These are phyloP conservation scores for Drosophila busckii DNA, from an alignment of 1,140 invertebrate genomes.

Conservation along the genomic window DNA sequence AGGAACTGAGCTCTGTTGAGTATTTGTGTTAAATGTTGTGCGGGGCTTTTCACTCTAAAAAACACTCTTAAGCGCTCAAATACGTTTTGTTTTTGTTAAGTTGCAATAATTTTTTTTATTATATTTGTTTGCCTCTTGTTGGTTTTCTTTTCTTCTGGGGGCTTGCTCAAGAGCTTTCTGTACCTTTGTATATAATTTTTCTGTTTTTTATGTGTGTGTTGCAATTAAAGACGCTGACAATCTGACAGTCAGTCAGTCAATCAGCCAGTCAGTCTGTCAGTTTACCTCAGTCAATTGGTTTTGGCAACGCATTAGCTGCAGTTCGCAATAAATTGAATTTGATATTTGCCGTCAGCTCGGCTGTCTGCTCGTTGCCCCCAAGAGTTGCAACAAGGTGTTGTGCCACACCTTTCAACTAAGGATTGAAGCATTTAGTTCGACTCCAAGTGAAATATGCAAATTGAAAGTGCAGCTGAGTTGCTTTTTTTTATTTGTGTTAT, in stretches of 20 bases:
- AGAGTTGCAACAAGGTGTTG: slow-evolving; percentile 30
- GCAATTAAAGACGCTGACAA: background rate
- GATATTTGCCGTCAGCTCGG: slow-evolving; percentile 56
- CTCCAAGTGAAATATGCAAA: slow-evolving; percentile 43
- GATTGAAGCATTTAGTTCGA: slow-evolving; percentile 45
- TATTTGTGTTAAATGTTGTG: slow-evolving; percentile 2
- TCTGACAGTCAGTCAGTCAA: slow-evolving; percentile 4
- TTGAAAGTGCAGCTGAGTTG: slow-evolving; percentile 11
- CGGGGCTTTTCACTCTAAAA: slow-evolving; percentile 66
- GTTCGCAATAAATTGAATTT: slow-evolving; percentile 56
- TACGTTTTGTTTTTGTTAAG: slow-evolving; percentile 42
- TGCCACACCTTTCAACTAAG: slow-evolving; percentile 62
- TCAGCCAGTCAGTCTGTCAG: slow-evolving; percentile 8
- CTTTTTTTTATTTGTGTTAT: background rate
- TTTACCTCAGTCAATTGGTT: slow-evolving; percentile 43
- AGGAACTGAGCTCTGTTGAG: background rate
- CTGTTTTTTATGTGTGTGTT: background rate
- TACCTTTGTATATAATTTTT: slow-evolving; percentile 12
- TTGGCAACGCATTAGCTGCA: slow-evolving; percentile 19
- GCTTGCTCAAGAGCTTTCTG: slow-evolving; percentile 15
- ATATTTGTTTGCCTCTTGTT: slow-evolving; percentile 68
- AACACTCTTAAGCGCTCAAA: slow-evolving; percentile 61
- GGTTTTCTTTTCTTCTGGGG: slow-evolving; percentile 35
- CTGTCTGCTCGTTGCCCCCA: slow-evolving; percentile 24
- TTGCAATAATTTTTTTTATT: slow-evolving; percentile 73